Evolutionary conservation across 2,888 invertebrate genomes (phyloP).

Genomic region (Noctua pronuba): DNA sequence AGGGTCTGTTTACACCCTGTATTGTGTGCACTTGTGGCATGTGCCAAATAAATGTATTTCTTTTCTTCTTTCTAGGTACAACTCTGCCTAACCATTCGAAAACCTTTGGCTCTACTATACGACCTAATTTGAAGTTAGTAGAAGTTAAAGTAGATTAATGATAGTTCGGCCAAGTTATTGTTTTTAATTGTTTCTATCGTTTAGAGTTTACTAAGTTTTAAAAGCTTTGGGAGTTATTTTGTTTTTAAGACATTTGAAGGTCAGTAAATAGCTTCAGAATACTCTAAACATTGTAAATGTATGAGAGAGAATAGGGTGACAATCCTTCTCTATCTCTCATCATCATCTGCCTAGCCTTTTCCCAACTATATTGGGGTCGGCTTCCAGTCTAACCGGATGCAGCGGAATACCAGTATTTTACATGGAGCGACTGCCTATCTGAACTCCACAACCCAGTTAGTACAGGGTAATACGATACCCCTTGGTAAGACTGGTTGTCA

Average conservation of each 20-base stretch:
- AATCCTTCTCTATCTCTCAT: not conserved
- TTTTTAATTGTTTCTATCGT: slow-evolving; percentile 8
- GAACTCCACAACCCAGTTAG: too few species aligned
- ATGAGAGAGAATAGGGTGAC: not conserved
- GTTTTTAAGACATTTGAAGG: not conserved
- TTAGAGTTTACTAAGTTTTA: slow-evolving; percentile 15
- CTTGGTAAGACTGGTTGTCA: too few species aligned
- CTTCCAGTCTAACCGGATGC: too few species aligned
- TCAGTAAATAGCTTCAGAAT: not conserved
- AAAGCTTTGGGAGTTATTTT: slow-evolving; percentile 14
- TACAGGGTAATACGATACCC: too few species aligned
- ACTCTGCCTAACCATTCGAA: not conserved
- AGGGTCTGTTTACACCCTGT: too few species aligned
- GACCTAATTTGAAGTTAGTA: not conserved
- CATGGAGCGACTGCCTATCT: too few species aligned
- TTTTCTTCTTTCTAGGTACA: too few species aligned
- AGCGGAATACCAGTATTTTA: too few species aligned
- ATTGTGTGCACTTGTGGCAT: too few species aligned
- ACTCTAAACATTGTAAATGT: not conserved
- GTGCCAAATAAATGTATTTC: too few species aligned
- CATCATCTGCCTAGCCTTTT: too few species aligned
- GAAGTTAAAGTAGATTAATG: slow-evolving; percentile 25
- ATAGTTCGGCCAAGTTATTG: slow-evolving; percentile 14
- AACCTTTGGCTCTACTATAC: slow-evolving; percentile 10
- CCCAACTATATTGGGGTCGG: too few species aligned